These are phyloP conservation scores for Pomatostomus ruficeps DNA, from an alignment of 2,113 vertebrate genomes.

Conservation along the genomic window DNA sequence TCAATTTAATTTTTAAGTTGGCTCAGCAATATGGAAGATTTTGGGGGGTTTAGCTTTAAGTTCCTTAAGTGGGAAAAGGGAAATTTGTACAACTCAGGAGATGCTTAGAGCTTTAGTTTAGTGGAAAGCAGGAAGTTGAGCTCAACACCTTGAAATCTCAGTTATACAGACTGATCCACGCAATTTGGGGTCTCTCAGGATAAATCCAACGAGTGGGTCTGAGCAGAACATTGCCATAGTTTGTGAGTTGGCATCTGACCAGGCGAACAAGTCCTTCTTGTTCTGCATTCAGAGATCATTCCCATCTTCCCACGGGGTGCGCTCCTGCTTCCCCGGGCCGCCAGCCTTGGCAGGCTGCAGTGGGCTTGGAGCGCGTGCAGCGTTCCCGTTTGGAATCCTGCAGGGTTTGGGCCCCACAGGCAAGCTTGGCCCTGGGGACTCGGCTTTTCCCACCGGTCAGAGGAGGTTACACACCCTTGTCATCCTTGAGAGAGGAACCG, in stretches of 20 bases:
- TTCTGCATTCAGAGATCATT: neutral
- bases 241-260: neutral
- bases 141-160: neutral
- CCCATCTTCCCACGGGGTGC: rapidly evolving
- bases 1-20: neutral
- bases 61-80: neutral
- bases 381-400: neutral
- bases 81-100: neutral
- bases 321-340: neutral
- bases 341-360: neutral
- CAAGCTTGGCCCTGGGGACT: rapidly evolving
- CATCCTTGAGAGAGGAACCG: neutral
- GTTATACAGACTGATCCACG: neutral
- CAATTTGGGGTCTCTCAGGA: neutral
- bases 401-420: neutral
- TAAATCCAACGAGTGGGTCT: rapidly evolving
- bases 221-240: neutral
- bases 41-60: neutral
- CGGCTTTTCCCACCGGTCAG: neutral
- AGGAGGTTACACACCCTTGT: neutral
- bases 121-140: neutral
- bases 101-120: neutral
- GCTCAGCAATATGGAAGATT: neutral
- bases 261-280: neutral
- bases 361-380: rapidly evolving